phyloP scores from a whole-genome alignment of 2,888 invertebrate genomes.

The Empis livida region DNA sequence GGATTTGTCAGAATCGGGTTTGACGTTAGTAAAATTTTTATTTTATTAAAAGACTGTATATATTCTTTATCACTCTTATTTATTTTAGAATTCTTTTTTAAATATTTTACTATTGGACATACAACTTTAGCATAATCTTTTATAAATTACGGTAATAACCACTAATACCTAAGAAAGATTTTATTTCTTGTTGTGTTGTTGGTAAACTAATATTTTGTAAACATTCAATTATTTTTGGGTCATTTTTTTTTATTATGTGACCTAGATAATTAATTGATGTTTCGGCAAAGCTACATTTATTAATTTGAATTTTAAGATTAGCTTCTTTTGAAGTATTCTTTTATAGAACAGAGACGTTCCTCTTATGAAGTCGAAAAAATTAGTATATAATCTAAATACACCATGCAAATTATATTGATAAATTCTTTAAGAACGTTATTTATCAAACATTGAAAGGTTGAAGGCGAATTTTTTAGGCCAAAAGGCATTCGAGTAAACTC shows the following conservation, averaged over 20 bases:
- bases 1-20: constrained; percentile 1
- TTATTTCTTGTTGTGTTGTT: constrained; percentile 10
- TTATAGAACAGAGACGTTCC: constrained; percentile 7
- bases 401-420: constrained; percentile 8
- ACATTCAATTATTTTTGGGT: constrained; percentile 5
- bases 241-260: constrained; percentile 9
- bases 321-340: constrained; percentile 6
- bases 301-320: constrained; percentile 8
- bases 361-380: constrained; percentile 8
- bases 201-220: constrained; percentile 5
- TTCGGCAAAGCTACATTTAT: constrained; percentile 10
- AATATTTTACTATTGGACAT: neutral
- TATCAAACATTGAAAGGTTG: constrained; percentile 10
- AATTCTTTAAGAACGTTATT: constrained; percentile 10
- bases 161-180: constrained; percentile 10
- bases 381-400: constrained; percentile 12
- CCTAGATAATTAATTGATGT: constrained; percentile 9
- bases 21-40: neutral
- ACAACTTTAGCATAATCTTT: constrained; percentile 3
- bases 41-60: constrained; percentile 1
- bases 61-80: neutral
- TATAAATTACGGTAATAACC: constrained; percentile 6
- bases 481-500: neutral
- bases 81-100: constrained; percentile 3
- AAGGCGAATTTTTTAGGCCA: constrained; percentile 1